phyloP scores from a whole-genome alignment of 2,888 invertebrate species.

The Drosophila bunnanda region DNA sequence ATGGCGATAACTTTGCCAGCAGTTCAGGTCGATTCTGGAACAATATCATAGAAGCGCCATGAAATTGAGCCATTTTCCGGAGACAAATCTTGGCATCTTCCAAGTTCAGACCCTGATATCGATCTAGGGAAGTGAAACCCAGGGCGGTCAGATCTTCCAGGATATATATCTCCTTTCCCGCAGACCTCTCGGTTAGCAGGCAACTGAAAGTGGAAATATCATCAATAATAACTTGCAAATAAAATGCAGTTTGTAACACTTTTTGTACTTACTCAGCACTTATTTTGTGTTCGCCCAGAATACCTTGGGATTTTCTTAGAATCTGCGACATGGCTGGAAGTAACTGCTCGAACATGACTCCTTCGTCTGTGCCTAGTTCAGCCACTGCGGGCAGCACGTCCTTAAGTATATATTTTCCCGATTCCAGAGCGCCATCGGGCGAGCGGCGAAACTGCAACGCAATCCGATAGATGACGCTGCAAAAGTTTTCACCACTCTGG shows the following conservation, averaged over 20 bases:
- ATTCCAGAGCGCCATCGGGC: conserved; percentile 33
- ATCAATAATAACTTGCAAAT: not conserved
- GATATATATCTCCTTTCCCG: conserved; percentile 69
- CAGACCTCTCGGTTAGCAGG: conserved; percentile 53
- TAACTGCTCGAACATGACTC: conserved; percentile 64
- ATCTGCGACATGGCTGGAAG: conserved; percentile 67
- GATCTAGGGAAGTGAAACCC: conserved; percentile 85
- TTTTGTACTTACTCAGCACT: conserved; percentile 60
- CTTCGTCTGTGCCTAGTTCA: conserved; percentile 67
- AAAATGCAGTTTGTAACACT: not conserved
- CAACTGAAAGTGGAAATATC: conserved; percentile 53
- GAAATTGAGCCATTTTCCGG: conserved; percentile 86
- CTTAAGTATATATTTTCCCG: conserved; percentile 62
- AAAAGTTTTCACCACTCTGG: conserved; percentile 77
- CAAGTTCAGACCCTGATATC: conserved; percentile 85
- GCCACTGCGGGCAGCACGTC: conserved; percentile 68
- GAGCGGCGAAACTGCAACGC: conserved; percentile 54
- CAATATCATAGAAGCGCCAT: conserved; percentile 86
- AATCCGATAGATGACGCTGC: conserved; percentile 74
- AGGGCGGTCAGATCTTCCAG: conserved; percentile 84
- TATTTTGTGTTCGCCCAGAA: conserved; percentile 52
- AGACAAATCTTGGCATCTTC: conserved; percentile 85
- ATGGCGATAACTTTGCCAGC: conserved; percentile 39
- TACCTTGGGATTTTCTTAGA: conserved; percentile 26
- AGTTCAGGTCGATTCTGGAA: conserved; percentile 55